phyloP scores from a whole-genome alignment of 2,797 vertebrate species.

The Phalanger gymnotis region DNA sequence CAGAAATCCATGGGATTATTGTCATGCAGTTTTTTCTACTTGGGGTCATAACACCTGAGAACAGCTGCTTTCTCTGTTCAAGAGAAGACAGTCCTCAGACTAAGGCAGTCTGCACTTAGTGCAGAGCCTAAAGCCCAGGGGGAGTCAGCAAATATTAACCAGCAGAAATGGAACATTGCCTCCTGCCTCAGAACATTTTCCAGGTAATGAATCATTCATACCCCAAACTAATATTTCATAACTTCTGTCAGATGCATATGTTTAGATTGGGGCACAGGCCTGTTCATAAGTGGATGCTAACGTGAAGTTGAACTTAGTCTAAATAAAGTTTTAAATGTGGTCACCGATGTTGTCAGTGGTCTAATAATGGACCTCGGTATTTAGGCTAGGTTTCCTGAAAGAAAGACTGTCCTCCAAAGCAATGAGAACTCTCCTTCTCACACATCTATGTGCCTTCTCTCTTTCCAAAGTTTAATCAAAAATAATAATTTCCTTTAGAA shows the following conservation, averaged over 20 bases:
- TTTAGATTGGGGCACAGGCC: neutral
- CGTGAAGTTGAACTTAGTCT: neutral
- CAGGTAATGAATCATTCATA: conserved; percentile 10
- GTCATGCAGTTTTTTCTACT: neutral
- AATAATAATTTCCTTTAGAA: neutral
- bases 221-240: neutral
- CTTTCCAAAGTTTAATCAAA: neutral
- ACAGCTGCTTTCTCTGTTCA: neutral
- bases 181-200: conserved; percentile 10
- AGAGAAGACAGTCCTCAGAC: neutral
- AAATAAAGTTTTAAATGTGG: neutral
- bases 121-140: neutral
- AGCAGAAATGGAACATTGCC: neutral
- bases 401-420: neutral
- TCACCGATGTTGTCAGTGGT: neutral
- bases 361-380: neutral
- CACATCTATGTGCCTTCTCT: neutral
- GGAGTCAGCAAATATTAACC: conserved; percentile 32
- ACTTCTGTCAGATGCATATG: neutral
- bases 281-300: neutral
- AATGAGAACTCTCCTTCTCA: neutral
- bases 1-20: conserved; percentile 14
- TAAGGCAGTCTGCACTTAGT: neutral
- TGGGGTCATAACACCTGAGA: neutral
- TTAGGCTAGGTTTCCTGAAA: neutral